Percentiles rank a stretch among this genome's conserved stretches.
Conservation (phyloP, 2,888 invertebrate species). For the Xestia ashworthii region DNA sequence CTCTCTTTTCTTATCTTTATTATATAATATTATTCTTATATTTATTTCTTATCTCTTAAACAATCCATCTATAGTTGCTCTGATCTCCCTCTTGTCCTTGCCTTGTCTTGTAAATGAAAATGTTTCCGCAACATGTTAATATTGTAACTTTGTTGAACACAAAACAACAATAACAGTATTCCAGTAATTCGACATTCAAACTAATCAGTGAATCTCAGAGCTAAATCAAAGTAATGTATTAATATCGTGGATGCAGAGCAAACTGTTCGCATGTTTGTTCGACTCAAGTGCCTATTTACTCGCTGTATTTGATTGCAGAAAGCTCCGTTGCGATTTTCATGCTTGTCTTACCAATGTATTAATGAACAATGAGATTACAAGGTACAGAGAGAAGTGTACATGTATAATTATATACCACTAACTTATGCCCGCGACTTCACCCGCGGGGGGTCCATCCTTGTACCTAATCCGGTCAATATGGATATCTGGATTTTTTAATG, state of each 20-base stretch:
- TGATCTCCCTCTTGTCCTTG: neutral
- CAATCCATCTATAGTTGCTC: neutral
- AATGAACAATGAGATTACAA: conserved; percentile 56
- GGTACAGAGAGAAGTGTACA: conserved; percentile 10
- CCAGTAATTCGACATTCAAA: conserved; percentile 3
- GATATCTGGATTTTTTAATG: too few species aligned
- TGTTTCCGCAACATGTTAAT: neutral
- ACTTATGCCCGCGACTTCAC: too few species aligned
- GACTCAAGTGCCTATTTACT: conserved; percentile 61
- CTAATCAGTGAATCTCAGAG: conserved; percentile 40
- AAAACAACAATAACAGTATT: conserved; percentile 5
- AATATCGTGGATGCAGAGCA: conserved; percentile 56
- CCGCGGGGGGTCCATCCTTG: too few species aligned
- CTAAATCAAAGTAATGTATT: conserved; percentile 60
- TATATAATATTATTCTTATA: too few species aligned
- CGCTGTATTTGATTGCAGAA: conserved; percentile 69
- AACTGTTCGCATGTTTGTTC: conserved; percentile 55
- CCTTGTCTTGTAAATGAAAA: neutral
- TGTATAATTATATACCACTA: neutral
- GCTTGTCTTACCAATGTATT: conserved; percentile 67
- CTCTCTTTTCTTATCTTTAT: too few species aligned
- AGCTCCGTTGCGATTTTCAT: conserved; percentile 68
- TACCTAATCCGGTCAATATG: too few species aligned
- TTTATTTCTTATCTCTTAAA: too few species aligned
- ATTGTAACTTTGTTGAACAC: neutral